Evolutionary conservation across 2,797 vertebrate species (phyloP).

Genomic region (Semotilus atromaculatus): DNA sequence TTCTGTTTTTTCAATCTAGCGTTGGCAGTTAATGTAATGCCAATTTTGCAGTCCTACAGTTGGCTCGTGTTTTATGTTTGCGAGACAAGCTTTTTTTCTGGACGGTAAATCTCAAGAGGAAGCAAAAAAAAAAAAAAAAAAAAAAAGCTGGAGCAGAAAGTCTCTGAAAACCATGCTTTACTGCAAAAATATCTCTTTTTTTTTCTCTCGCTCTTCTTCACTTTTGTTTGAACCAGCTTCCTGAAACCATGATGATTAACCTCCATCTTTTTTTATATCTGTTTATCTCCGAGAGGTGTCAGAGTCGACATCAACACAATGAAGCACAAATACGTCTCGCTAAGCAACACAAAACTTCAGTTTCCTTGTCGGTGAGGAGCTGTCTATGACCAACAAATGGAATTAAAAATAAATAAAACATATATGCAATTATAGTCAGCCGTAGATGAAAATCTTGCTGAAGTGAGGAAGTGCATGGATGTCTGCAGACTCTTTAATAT

Average conservation of each 20-base stretch:
- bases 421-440: constrained; percentile 9
- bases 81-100: constrained; percentile 7
- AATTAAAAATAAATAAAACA: background rate
- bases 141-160: constrained; percentile 15
- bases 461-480: constrained; percentile 1
- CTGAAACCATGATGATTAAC: background rate
- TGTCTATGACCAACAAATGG: background rate
- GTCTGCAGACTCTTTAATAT: constrained; percentile 43
- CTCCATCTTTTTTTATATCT: background rate
- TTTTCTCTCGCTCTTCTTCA: background rate
- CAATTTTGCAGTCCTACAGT: constrained; percentile 19
- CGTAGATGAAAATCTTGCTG: background rate
- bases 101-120: constrained; percentile 26
- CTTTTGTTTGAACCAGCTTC: background rate
- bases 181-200: constrained; percentile 23
- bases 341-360: background rate
- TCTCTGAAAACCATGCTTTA: constrained; percentile 47
- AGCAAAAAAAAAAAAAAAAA: constrained; percentile 9
- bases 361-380: background rate
- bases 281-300: constrained; percentile 15
- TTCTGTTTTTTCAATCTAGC: background rate
- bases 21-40: background rate
- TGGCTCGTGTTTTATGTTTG: constrained; percentile 36
- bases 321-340: background rate
- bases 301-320: background rate